A percentile compares a stretch with the other conserved stretches of the same genome.
Conservation (phyloP, 92 coral and sea anemone genomes). For the Actinernus sp. region DNA sequence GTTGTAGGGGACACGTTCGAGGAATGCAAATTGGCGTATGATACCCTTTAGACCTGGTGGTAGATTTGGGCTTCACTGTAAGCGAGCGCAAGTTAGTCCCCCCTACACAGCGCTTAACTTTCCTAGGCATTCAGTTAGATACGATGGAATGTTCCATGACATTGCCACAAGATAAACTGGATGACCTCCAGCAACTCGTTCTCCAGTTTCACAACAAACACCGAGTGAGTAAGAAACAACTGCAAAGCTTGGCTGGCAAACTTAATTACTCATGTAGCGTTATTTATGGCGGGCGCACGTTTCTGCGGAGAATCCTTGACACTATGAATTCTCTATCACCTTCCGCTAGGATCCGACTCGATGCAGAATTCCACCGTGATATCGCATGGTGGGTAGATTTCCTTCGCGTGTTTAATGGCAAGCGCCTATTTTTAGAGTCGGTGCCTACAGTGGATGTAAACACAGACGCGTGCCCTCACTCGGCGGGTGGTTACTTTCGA, state of each 20-base stretch:
- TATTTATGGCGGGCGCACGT: conserved; percentile 34
- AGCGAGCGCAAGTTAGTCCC: conserved; percentile 32
- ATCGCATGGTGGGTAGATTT: conserved; percentile 27
- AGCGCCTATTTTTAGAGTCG: conserved; percentile 3
- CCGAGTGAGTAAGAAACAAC: background rate
- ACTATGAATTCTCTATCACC: conserved; percentile 11
- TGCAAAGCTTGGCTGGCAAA: conserved; percentile 21
- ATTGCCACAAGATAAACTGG: conserved; percentile 23
- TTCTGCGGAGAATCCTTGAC: conserved; percentile 22
- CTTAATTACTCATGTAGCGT: conserved; percentile 22
- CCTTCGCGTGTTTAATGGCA: conserved; percentile 14
- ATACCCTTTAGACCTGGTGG: conserved; percentile 3
- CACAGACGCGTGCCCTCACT: conserved; percentile 33
- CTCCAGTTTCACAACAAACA: conserved; percentile 6
- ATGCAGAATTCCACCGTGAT: background rate
- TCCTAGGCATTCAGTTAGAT: conserved; percentile 36
- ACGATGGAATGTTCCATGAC: conserved; percentile 11
- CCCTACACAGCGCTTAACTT: conserved; percentile 30
- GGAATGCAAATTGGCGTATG: conserved; percentile 23
- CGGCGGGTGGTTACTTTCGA: conserved; percentile 30
- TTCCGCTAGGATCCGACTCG: background rate
- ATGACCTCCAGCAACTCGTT: conserved; percentile 11
- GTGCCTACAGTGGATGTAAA: conserved; percentile 32
- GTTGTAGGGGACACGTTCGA: conserved; percentile 5
- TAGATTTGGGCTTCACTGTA: conserved; percentile 13